Conservation (phyloP, 1,140 invertebrate species). For the Pararge aegeria region DNA sequence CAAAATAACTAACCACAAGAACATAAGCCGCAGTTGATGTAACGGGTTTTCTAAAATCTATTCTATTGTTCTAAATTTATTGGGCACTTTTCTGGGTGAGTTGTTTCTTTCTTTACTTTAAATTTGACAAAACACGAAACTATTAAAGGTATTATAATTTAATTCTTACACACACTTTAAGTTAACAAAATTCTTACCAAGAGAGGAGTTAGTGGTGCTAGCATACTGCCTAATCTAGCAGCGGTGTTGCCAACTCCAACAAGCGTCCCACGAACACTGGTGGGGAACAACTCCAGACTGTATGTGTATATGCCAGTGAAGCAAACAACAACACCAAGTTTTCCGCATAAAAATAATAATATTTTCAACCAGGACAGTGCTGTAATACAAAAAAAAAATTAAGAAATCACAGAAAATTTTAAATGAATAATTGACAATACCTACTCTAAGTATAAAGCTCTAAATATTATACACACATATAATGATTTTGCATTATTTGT, state of each 20-base stretch:
- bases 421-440: background rate
- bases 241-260: conserved; percentile 53
- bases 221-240: conserved; percentile 56
- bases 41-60: too few relatives aligned
- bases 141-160: too few relatives aligned
- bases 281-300: conserved; percentile 60
- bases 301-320: conserved; percentile 65
- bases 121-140: too few relatives aligned
- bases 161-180: background rate
- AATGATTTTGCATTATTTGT: too few relatives aligned
- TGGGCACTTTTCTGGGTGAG: too few relatives aligned
- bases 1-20: too few relatives aligned
- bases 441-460: too few relatives aligned
- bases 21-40: too few relatives aligned
- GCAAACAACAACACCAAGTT: conserved; percentile 51
- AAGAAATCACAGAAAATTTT: background rate
- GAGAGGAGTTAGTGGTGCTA: conserved; percentile 56
- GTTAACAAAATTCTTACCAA: conserved; percentile 37
- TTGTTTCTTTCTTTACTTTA: too few relatives aligned
- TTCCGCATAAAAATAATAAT: conserved; percentile 51
- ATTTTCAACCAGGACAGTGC: conserved; percentile 55
- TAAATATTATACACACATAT: too few relatives aligned
- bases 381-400: conserved; percentile 37
- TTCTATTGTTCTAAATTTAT: too few relatives aligned
- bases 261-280: conserved; percentile 56